A percentile compares a stretch with the other conserved stretches of the same genome.
phyloP scores from a whole-genome alignment of 2,888 invertebrate genomes.

The Panzeria rudis region DNA sequence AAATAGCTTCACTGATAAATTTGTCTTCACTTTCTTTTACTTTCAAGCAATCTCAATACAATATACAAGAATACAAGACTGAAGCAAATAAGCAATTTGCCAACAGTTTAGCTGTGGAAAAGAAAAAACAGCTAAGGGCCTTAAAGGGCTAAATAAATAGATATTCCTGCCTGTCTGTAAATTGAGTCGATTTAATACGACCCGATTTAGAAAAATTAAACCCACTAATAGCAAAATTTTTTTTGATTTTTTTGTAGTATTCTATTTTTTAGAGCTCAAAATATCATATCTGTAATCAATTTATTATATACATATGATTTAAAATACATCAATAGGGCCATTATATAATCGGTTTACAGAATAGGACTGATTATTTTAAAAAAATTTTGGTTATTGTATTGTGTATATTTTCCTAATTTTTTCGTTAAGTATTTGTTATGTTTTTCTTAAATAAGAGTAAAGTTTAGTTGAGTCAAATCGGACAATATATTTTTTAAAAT shows the following conservation, averaged over 20 bases:
- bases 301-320: no score
- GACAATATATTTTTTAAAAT: no score
- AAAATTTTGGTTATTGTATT: background rate
- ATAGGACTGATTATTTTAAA: no score
- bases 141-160: conserved; percentile 76
- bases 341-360: no score
- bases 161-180: no score
- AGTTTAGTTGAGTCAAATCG: background rate
- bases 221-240: no score
- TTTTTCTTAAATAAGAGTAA: background rate
- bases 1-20: background rate
- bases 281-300: no score
- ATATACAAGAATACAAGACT: conserved; percentile 79
- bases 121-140: conserved; percentile 78
- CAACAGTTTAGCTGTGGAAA: conserved; percentile 79
- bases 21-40: conserved; percentile 10
- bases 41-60: conserved; percentile 81
- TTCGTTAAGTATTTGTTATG: background rate
- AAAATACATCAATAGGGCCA: no score
- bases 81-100: conserved; percentile 81
- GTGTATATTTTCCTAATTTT: background rate
- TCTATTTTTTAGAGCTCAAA: no score
- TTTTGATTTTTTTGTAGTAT: no score
- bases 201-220: no score
- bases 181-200: no score